A percentile compares a stretch with the other conserved stretches of the same genome.
Conservation (phyloP, 2,888 invertebrate species). For the Congeria kusceri region DNA sequence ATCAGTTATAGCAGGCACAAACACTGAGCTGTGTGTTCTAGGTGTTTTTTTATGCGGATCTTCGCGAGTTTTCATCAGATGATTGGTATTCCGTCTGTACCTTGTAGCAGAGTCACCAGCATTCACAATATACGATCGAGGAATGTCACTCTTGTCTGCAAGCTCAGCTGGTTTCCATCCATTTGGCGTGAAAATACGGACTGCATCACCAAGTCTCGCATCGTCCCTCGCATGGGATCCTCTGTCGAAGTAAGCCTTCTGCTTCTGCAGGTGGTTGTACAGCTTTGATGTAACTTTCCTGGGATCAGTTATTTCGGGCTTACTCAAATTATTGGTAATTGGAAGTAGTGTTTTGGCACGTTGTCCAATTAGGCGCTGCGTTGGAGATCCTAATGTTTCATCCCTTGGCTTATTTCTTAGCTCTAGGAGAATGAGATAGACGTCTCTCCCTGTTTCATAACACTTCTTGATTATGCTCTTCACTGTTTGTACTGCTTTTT, state of each 20-base stretch:
- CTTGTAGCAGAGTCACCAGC: too few species aligned
- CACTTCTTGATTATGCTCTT: conserved; percentile 48
- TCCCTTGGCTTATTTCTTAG: conserved; percentile 27
- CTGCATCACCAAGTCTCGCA: conserved; percentile 17
- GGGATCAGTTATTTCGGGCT: conserved; percentile 4
- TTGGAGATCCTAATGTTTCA: conserved; percentile 44
- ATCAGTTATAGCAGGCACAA: too few species aligned
- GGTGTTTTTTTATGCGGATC: too few species aligned
- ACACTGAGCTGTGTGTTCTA: too few species aligned
- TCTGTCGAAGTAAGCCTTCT: conserved; percentile 41
- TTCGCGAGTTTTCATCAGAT: too few species aligned
- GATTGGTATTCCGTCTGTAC: too few species aligned
- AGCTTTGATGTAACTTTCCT: conserved; percentile 11
- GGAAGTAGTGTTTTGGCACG: conserved; percentile 51
- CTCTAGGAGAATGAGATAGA: conserved; percentile 21
- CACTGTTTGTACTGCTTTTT: conserved; percentile 41
- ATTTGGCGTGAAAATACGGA: conserved; percentile 17
- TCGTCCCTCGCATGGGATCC: conserved; percentile 4
- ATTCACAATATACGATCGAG: conserved; percentile 41
- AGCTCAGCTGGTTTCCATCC: conserved; percentile 53
- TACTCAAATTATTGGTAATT: conserved; percentile 25
- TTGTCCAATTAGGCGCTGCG: conserved; percentile 50
- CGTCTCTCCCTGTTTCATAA: conserved; percentile 25
- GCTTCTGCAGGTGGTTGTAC: conserved; percentile 25
- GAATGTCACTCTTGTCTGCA: not conserved